Conservation (phyloP, 2,797 vertebrate species). For the Sebastes steindachneri region DNA sequence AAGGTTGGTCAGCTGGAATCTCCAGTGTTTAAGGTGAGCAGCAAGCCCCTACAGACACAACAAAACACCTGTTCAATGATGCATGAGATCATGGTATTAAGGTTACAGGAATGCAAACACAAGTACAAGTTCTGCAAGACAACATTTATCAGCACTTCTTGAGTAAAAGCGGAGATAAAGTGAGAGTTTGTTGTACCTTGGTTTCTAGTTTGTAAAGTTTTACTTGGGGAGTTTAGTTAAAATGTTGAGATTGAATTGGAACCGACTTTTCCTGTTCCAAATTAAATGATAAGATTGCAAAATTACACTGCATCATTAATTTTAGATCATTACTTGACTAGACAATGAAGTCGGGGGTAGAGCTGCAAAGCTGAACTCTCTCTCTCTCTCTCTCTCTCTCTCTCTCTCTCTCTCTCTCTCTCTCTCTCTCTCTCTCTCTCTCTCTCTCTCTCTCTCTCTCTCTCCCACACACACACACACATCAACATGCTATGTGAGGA, state of each 20-base stretch:
- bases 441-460: background rate
- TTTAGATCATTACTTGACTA: conserved; percentile 62
- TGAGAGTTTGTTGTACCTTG: background rate
- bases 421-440: too few relatives aligned
- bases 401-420: background rate
- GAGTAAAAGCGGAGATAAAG: background rate
- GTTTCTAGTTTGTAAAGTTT: background rate
- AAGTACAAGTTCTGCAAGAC: background rate
- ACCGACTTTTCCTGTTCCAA: conserved; percentile 12
- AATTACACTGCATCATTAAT: conserved; percentile 54
- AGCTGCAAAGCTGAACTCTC: conserved; percentile 1
- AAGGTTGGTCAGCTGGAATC: background rate
- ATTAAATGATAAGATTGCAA: conserved; percentile 35
- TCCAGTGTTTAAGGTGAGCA: background rate
- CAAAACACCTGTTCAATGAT: background rate
- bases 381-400: too few relatives aligned
- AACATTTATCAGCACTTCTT: background rate
- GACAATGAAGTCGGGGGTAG: conserved; percentile 41
- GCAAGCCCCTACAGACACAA: background rate
- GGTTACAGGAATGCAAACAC: background rate
- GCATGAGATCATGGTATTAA: background rate
- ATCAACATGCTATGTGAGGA: conserved; percentile 42
- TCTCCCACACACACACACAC: background rate
- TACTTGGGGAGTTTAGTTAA: background rate
- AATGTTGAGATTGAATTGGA: conserved; percentile 22